Evolutionary conservation across 2,888 invertebrate genomes (phyloP).

Genomic region (Drosophila anomalipes): DNA sequence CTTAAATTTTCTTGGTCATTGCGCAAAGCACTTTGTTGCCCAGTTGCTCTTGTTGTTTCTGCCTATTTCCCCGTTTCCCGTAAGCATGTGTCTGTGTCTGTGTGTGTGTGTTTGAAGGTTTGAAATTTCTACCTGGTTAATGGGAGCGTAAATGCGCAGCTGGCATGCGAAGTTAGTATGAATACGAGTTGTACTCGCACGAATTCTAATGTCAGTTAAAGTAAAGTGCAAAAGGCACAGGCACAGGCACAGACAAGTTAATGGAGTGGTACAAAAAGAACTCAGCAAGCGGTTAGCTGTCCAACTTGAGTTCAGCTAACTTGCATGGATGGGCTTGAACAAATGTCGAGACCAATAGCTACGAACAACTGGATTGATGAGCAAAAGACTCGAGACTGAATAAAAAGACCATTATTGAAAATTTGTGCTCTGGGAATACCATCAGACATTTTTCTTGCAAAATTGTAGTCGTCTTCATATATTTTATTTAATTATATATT

Average conservation of each 20-base stretch:
- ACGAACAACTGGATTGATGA: constrained; percentile 31
- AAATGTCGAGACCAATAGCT: constrained; percentile 43
- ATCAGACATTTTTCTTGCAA: background rate
- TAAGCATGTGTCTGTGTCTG: constrained; percentile 23
- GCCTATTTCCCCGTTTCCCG: constrained; percentile 31
- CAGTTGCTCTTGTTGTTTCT: constrained; percentile 33
- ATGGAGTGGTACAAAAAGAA: constrained; percentile 70
- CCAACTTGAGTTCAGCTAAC: constrained; percentile 43
- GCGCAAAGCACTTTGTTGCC: constrained; percentile 75
- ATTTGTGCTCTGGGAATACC: background rate
- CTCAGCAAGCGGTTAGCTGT: constrained; percentile 39
- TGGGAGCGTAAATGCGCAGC: constrained; percentile 79
- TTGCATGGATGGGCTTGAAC: constrained; percentile 42
- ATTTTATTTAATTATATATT: background rate
- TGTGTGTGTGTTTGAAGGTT: constrained; percentile 32
- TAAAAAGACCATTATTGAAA: background rate
- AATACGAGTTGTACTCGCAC: constrained; percentile 41
- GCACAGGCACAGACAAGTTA: constrained; percentile 67
- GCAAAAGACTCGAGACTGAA: background rate
- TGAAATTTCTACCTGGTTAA: constrained; percentile 70
- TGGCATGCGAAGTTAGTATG: constrained; percentile 71
- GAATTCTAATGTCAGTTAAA: constrained; percentile 71
- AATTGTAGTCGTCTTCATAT: background rate
- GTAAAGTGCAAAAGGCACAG: constrained; percentile 74
- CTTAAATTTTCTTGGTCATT: constrained; percentile 68